Percentiles rank a stretch among this genome's conserved stretches.
Evolutionary conservation across 2,113 vertebrate species (phyloP).

Genomic region (Neogobius melanostomus): DNA sequence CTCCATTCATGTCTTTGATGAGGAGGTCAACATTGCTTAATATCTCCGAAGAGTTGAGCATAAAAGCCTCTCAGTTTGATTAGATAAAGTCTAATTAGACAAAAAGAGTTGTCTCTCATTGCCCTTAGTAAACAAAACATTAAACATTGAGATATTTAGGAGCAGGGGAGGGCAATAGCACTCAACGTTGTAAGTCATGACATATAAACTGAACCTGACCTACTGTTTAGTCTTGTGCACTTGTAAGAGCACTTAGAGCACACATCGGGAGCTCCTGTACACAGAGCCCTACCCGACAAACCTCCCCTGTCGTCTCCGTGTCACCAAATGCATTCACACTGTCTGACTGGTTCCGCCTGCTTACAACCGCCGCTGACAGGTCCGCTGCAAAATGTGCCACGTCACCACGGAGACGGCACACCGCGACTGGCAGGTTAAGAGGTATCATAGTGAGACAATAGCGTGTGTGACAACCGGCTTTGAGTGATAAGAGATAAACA

Average conservation of each 20-base stretch:
- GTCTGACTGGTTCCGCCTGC: conserved; percentile 48
- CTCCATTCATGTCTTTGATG: too few relatives aligned
- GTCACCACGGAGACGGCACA: conserved; percentile 25
- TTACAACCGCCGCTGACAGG: conserved; percentile 44
- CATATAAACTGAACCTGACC: neutral
- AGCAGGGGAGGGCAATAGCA: too few relatives aligned
- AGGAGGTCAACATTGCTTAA: too few relatives aligned
- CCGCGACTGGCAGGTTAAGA: conserved; percentile 51
- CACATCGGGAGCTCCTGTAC: neutral
- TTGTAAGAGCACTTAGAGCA: neutral
- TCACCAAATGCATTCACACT: conserved; percentile 25
- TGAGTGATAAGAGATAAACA: conserved; percentile 51
- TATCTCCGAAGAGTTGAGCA: too few relatives aligned
- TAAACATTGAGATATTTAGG: too few relatives aligned
- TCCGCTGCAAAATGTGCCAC: conserved; percentile 1
- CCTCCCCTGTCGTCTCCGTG: conserved; percentile 5
- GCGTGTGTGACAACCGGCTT: conserved; percentile 52
- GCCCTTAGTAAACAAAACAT: too few relatives aligned
- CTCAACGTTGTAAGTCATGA: neutral
- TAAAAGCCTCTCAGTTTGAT: too few relatives aligned
- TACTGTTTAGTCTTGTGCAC: neutral
- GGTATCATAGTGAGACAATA: conserved; percentile 33
- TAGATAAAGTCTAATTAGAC: too few relatives aligned
- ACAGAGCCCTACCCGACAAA: conserved; percentile 11
- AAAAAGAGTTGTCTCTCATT: too few relatives aligned